phyloP scores from a whole-genome alignment of 2,888 invertebrate species.

The Lithosia quadra region DNA sequence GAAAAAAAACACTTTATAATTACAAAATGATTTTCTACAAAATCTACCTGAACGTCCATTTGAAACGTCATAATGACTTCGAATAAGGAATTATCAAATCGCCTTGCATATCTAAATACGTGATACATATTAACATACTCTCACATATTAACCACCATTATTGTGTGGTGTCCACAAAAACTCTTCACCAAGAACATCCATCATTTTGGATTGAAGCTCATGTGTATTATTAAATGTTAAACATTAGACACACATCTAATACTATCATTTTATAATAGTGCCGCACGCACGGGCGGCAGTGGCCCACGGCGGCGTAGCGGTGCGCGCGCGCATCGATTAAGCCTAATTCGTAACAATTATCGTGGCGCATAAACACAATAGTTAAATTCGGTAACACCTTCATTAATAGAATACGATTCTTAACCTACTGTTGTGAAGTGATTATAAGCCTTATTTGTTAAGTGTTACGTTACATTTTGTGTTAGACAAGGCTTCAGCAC shows the following conservation, averaged over 20 bases:
- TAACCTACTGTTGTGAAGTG: conserved; percentile 15
- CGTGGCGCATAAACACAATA: conserved; percentile 65
- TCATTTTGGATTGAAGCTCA: conserved; percentile 33
- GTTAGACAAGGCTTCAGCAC: background rate
- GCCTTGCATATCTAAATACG: background rate
- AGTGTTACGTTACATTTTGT: conserved; percentile 22
- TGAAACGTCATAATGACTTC: too few relatives aligned
- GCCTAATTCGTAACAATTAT: conserved; percentile 78
- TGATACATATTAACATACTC: background rate
- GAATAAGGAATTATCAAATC: background rate
- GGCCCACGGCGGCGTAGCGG: conserved; percentile 15
- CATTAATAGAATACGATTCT: conserved; percentile 66
- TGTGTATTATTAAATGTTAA: conserved; percentile 41
- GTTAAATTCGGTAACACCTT: conserved; percentile 75
- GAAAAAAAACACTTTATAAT: too few relatives aligned
- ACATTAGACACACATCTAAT: conserved; percentile 33
- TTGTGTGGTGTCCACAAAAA: conserved; percentile 12
- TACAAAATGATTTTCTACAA: too few relatives aligned
- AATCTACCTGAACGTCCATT: background rate
- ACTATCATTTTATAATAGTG: conserved; percentile 29
- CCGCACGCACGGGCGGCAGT: conserved; percentile 17
- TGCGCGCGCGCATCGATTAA: conserved; percentile 57
- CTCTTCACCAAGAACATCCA: conserved; percentile 38
- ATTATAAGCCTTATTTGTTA: conserved; percentile 27
- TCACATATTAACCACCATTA: conserved; percentile 3